Evolutionary conservation across 2,888 invertebrate genomes (phyloP).

Genomic region (Idaea dimidiata): DNA sequence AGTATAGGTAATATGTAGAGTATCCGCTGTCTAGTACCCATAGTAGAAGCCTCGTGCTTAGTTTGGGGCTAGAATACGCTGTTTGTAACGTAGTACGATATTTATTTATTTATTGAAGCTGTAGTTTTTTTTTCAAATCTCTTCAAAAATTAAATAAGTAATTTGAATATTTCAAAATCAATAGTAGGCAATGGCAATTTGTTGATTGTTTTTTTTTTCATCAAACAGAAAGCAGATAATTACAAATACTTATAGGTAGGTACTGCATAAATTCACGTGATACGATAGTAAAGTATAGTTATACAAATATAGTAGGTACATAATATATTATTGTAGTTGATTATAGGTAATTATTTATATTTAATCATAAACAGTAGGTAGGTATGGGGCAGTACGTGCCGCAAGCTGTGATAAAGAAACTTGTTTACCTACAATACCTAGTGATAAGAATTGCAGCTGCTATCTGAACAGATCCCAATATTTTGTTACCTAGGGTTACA

Average conservation of each 20-base stretch:
- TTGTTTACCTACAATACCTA: not conserved
- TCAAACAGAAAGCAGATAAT: too few relatives aligned
- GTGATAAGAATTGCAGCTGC: slow-evolving; percentile 9
- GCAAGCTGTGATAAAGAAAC: not conserved
- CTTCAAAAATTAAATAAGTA: too few relatives aligned
- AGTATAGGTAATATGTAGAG: too few relatives aligned
- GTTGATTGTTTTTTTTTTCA: too few relatives aligned
- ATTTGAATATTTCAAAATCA: too few relatives aligned
- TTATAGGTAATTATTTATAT: not conserved
- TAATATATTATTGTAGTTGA: not conserved
- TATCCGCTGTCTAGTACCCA: too few relatives aligned
- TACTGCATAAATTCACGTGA: not conserved
- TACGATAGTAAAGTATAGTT: not conserved
- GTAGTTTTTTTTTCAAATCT: too few relatives aligned
- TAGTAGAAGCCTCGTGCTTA: too few relatives aligned
- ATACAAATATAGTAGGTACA: not conserved
- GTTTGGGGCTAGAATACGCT: too few relatives aligned
- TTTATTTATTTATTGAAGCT: too few relatives aligned
- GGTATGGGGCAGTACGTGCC: not conserved
- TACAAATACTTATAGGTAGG: not conserved
- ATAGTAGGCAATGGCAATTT: too few relatives aligned
- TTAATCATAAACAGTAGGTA: not conserved
- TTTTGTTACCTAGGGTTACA: not conserved
- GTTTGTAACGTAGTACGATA: too few relatives aligned
- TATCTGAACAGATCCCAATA: slow-evolving; percentile 5